Evolutionary conservation across 37 sponge, comb jelly and placozoan genomes (phyloP), one percentile per base, ranked within the genome.

Genomic region (Aplysina aerophoba): DNA sequence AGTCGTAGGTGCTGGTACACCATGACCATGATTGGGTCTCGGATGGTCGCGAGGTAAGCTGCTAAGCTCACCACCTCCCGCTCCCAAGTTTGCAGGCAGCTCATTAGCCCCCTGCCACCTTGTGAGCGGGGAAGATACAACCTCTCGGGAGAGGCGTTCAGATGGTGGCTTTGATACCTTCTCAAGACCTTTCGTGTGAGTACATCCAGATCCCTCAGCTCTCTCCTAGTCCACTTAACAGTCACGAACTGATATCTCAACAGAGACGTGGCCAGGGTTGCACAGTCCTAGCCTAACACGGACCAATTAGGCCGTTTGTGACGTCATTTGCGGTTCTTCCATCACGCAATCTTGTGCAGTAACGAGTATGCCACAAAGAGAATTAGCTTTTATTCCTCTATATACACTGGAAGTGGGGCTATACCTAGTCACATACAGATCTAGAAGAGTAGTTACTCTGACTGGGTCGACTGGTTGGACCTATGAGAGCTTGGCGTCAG

Each of bases 191-290:
- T n/a, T 4, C 72, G 1, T 37, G 72, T 71, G 20, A 71, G 31
- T 1, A 21, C 19, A 37, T 71, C 72, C 19, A 71, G 72, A 2
- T 71, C 65, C 24, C 65, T 28, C 3, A 63, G 65, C 28, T 24
- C 65, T 71, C 72, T 71, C 35, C 27, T 19, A 30, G 30, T n/a
- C 72, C 72, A 21, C 72, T 71, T 71, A 1, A 71, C 72, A 33
- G 31, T 33, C 31, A 19, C 20, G 31, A 71, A 71, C 20, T 15
- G 35, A 37, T 24, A 71, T 19, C 72, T 33, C 31, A 71, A 24
- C 0, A 71, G 36, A 28, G 72, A 33, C 21, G 27, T 34, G 2
- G 72, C 72, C 72, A 33, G 35, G 31, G 72, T 71, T n/a, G n/a
- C n/a, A n/a, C n/a, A n/a, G n/a, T n/a, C n/a, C n/a, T n/a, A n/a